Evolutionary conservation across 1,140 invertebrate species (phyloP).

Genomic region (Bemisia tabaci): DNA sequence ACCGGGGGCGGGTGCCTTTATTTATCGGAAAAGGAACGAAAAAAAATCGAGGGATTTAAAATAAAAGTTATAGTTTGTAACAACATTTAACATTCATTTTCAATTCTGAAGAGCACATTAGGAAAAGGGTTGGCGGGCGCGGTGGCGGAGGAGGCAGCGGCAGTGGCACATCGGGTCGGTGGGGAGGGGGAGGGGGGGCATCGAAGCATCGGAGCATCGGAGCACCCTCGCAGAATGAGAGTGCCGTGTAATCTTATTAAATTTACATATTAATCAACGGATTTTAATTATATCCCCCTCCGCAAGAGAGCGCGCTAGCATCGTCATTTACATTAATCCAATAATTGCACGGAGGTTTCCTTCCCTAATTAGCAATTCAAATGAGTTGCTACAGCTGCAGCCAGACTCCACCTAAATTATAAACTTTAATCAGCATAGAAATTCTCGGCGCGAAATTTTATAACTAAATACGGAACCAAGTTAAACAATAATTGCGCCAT

Average conservation of each 20-base stretch:
- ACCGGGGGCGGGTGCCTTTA: too few relatives aligned
- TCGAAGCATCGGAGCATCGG: constrained; percentile 5
- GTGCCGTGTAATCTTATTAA: constrained; percentile 82
- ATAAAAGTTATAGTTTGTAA: too few relatives aligned
- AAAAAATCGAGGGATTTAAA: too few relatives aligned
- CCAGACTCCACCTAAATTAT: constrained; percentile 5
- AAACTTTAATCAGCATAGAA: neutral
- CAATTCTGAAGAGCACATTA: too few relatives aligned
- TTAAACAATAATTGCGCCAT: neutral
- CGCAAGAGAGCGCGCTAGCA: constrained; percentile 30
- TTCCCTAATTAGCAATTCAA: constrained; percentile 74
- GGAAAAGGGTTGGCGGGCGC: too few relatives aligned
- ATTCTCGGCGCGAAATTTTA: neutral
- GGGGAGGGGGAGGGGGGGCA: neutral
- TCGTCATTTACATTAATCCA: constrained; percentile 82
- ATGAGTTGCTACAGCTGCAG: constrained; percentile 38
- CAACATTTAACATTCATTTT: too few relatives aligned
- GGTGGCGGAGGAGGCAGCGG: neutral
- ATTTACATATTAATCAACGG: constrained; percentile 96
- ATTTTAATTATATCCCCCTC: constrained; percentile 78
- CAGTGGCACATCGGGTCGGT: neutral
- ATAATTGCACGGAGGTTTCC: constrained; percentile 82
- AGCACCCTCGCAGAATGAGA: constrained; percentile 9
- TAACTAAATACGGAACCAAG: neutral
- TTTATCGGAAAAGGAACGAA: too few relatives aligned